Base-by-base conservation (phyloP, 2,113 vertebrate species). In the Lipotes vexillifer region DNA sequence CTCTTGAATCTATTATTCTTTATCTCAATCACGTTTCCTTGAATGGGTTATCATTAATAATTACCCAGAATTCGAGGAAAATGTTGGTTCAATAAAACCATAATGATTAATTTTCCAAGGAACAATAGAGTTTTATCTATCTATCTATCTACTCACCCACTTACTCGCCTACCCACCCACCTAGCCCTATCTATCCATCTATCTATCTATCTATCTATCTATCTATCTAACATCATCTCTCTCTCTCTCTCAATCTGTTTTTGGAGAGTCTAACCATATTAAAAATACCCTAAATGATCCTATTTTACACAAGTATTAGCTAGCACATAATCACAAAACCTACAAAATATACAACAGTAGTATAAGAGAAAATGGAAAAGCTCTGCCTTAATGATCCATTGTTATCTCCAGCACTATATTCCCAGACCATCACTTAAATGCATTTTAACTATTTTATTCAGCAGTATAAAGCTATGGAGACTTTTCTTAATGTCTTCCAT, bases 81-180 rank as follows among this genome's bases (percentile, higher is more conserved):
- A 82, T 2, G 11, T 66, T 84, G n/a, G 72, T 90, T 96, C 77
- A 96, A 80, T 92, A 90, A 96, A 88, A 91, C n/a, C 17, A 75
- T 69, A 20, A 27, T 85, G 92, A 88, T 13, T 88, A 61, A 91
- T 80, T 74, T 94, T 46, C 29, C 5, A 38, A 55, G 29, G 59
- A 84, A 74, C 85, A 92, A 87, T 18, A 74, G 5, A 68, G 8
- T 57, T 88, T 27, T 85, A 21, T 31, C n/a, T 44, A n/a, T 55
- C 17, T 55, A 55, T 20, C 52, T 55, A 55, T 20, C 55, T 55
- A 55, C 6, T 49, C 46, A 49, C 46, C 46, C 12, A 49, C 46
- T 46, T 46, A 46, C 44, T 46, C 44, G 10, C 44, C 44, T 46
- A 46, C 44, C 44, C 10, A 46, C 44, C 44, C 44, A 46, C 44